A percentile compares a stretch with the other conserved stretches of the same genome.
phyloP scores from a whole-genome alignment of 2,888 invertebrate genomes.

The Girardia tigrina region DNA sequence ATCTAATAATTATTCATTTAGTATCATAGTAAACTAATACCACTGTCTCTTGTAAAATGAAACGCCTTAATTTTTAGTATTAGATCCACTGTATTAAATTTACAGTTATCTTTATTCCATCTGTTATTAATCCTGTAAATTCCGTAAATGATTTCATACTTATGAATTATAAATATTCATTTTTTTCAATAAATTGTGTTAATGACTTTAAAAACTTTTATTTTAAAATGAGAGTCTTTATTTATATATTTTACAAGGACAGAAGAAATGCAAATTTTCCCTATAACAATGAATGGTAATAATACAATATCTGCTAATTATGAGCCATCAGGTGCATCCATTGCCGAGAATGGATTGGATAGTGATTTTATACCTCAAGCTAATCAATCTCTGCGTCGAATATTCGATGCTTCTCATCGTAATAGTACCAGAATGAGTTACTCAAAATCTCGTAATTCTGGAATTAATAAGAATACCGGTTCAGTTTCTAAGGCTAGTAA shows the following conservation, averaged over 20 bases:
- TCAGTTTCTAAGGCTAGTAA: background rate
- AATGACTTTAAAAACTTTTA: no score
- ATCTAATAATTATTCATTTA: no score
- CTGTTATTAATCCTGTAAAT: no score
- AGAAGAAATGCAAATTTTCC: constrained; percentile 15
- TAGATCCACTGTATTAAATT: no score
- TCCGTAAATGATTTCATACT: no score
- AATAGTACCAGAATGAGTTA: background rate
- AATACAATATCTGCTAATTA: constrained; percentile 1
- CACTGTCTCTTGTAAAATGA: no score
- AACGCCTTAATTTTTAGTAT: no score
- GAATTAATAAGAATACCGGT: background rate
- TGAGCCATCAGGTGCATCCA: background rate
- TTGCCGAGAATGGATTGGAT: background rate
- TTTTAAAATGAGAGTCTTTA: no score
- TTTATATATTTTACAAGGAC: background rate
- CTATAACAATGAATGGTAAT: constrained; percentile 1
- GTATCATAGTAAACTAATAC: no score
- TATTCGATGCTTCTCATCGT: background rate
- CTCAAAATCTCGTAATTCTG: background rate
- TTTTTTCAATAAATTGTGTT: no score
- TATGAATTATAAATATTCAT: no score
- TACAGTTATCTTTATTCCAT: no score
- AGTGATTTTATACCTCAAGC: background rate
- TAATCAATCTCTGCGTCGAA: background rate